Evolutionary conservation across 2,113 vertebrate genomes (phyloP), one percentile per base, ranked within the genome.

Genomic region (Silurus asotus): DNA sequence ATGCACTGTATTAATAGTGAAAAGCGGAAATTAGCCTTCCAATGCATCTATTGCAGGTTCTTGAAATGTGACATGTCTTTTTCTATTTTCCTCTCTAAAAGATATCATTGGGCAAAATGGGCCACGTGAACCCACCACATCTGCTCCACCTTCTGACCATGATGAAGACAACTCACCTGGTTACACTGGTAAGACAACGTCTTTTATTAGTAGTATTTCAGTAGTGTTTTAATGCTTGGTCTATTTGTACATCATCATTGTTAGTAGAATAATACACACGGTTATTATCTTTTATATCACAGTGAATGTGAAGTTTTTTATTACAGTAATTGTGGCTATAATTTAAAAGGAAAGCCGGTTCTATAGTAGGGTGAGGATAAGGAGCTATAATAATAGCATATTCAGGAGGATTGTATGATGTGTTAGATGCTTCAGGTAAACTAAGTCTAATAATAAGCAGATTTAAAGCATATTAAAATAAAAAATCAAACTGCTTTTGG

Each of bases 131-230:
- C 83, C 82, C 61, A 84, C 87, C 90, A 87, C 89, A 14, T 90
- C 89, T 53, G 84, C 86, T 45, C 85, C 93, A 13, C 20, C 55
- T 77, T 82, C 91, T 20, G 88, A 90, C 58, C 78, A 85, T 8
- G 90, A 92, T 67, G 86, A 89, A 69, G 93, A 93, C 87, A 92
- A 90, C 90, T 90, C 86, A 82, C 78, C 92, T 8, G 93, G 91
- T 49, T 95, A 95, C 88, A 95, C 93, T 92, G 94, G 93, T 95
- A 90, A 0, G 10, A 15, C 62, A 80, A 19, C 28, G 4, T 37
- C 28, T 76, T 7, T 76, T 49, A 45, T 72, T 67, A 67, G 25
- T n/a, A 23, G 28, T 69, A 49, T 49, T 49, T 23, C 5, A 72
- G 4, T 72, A 48, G 37, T 48, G 37, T 72, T 72, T 48, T 19